Evolutionary conservation across 30 jellyfish, hydroid and myxozoan genomes (phyloP).

Genomic region (Clytia hemisphaerica): DNA sequence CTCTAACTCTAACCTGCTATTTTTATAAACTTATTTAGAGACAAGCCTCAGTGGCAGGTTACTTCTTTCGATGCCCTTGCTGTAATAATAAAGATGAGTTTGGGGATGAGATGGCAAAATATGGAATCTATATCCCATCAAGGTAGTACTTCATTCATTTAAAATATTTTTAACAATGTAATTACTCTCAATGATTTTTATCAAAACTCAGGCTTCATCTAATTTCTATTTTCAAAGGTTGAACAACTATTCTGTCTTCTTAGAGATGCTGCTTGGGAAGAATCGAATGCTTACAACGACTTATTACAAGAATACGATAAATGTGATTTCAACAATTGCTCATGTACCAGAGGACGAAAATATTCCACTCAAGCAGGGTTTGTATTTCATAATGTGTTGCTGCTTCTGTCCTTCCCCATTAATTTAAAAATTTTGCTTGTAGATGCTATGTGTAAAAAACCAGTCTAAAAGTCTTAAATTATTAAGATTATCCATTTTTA

Average conservation of each 20-base stretch:
- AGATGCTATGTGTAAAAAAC: not conserved
- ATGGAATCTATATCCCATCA: conserved; percentile 59
- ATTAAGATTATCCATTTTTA: not conserved
- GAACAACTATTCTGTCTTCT: not conserved
- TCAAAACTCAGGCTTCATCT: not conserved
- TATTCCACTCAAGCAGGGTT: conserved; percentile 42
- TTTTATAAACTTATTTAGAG: conserved; percentile 5
- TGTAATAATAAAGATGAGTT: conserved; percentile 51
- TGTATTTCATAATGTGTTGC: not conserved
- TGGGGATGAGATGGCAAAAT: conserved; percentile 32
- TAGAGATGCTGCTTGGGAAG: conserved; percentile 82
- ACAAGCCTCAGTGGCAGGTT: conserved; percentile 62
- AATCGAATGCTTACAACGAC: conserved; percentile 46
- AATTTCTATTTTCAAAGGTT: not conserved
- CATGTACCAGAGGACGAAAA: conserved; percentile 44
- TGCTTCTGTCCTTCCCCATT: not conserved
- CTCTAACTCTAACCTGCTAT: too few species aligned
- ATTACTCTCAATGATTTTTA: not conserved
- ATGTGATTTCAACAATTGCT: conserved; percentile 48
- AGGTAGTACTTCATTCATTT: conserved; percentile 28
- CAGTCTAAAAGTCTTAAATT: not conserved
- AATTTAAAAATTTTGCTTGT: not conserved
- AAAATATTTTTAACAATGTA: not conserved
- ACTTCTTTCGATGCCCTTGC: conserved; percentile 74
- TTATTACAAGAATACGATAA: conserved; percentile 39